Evolutionary conservation across 2,113 vertebrate species (phyloP), one percentile per base, ranked within the genome.

Genomic region (Ageneiosus marmoratus): DNA sequence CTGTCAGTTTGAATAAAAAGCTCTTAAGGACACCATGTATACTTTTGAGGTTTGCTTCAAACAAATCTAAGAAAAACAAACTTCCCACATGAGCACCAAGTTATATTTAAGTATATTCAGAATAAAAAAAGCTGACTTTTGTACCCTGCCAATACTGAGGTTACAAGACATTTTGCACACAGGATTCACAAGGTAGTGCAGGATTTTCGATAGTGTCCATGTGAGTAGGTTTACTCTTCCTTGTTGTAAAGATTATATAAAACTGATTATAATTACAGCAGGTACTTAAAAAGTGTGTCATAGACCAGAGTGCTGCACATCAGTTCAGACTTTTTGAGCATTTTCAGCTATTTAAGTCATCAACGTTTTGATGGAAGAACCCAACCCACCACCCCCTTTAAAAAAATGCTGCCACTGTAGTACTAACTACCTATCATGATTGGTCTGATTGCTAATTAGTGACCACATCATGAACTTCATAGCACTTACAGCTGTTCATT

Each of bases 31-130:
- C 48, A 53, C 63, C 44, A 32, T 73, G 74, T 87, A 77, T 79
- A 70, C 74, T 81, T 81, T 73, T 37, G 79, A 50, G 82, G 82
- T 81, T 81, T 83, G 75, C 69, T 87, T 82, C 24, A 79, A 80
- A 82, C 56, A 79, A 82, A 84, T 77, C 73, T 84, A 86, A 58
- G 70, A 72, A 79, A 84, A 81, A 84, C 69, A 77, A 81, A 75
- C n/a, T 78, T 87, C 82, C 80, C 79, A 77, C 82, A 81, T 50
- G 37, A 84, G 74, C 69, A 84, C 79, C 80, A 81, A 58, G 29
- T 77, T 81, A 80, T 82, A 79, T 77, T 84, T 84, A 84, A 87
- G 79, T 84, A 81, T 78, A 87, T 55, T 73, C 83, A 79, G 82
- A 87, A 70, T 77, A 60, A 76, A 81, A 87, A 84, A 75, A 81